Evolutionary conservation across 2,888 invertebrate genomes (phyloP), one percentile per base, ranked within the genome.

Genomic region (Nymphalis urticae): DNA sequence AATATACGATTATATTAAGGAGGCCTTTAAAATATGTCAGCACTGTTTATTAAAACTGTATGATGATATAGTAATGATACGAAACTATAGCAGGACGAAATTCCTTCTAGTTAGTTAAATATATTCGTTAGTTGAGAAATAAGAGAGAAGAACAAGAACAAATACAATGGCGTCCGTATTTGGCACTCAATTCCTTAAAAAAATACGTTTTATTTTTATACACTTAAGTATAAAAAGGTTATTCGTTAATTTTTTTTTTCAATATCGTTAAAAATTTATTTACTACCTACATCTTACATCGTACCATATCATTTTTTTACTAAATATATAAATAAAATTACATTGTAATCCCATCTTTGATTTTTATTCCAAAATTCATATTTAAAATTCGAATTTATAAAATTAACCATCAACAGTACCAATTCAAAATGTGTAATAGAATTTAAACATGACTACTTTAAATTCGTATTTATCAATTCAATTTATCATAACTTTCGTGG

Each of bases 241-340:
- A 61, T 53, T 17, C 48, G 56, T 54, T 66, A 13, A 64, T 58
- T 66, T 68, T 73, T 75, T 77, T 76, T 32, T 32, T 32, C 27
- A 76, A 77, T 73, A 73, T 77, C 70, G 73, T 79, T 75, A 80
- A 69, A 79, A 80, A 81, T 86, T 87, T 86, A 85, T 85, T 87
- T 72, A 75, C 89, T 90, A 90, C 79, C 89, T 89, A 90, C 85
- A 68, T 75, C 78, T 83, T 88, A 83, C 80, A 16, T 66, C 76
- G 81, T 81, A 73, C 72, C 71, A 50, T 54, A 59, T 80, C 70
- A 72, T 77, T 79, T 75, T 53, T 75, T 63, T 61, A 59, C 51
- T 53, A 68, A 63, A 70, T 72, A 78, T 80, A 75, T 82, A 84
- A 84, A 81, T 82, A 81, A 86, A 84, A 81, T 81, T 84, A 84